These are phyloP conservation scores for Saccopteryx bilineata DNA, from an alignment of 2,113 vertebrate species.

Conservation along the genomic window DNA sequence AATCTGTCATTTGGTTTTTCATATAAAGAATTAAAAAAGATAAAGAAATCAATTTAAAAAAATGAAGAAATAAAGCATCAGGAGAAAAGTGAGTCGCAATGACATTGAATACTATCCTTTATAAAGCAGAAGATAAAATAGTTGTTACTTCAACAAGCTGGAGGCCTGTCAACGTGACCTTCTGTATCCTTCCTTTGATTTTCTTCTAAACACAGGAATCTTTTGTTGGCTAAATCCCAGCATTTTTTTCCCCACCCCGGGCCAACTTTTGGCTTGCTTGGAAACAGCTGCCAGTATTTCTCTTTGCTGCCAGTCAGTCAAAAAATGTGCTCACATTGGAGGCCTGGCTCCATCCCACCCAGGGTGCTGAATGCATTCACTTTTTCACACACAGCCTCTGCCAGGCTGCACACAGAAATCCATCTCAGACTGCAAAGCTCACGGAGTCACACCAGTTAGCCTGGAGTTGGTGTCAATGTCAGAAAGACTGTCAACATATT, in stretches of 20 bases:
- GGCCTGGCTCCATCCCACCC: slow-evolving; percentile 87
- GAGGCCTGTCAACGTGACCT: slow-evolving; percentile 77
- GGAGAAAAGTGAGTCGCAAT: slow-evolving; percentile 44
- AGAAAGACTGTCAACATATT: slow-evolving; percentile 76
- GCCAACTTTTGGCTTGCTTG: slow-evolving; percentile 77
- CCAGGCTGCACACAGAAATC: slow-evolving; percentile 74
- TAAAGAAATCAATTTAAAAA: background rate
- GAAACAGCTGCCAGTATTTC: slow-evolving; percentile 88
- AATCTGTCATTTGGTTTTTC: slow-evolving; percentile 26
- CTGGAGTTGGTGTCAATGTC: slow-evolving; percentile 46
- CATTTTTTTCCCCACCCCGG: slow-evolving; percentile 70
- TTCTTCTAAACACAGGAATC: slow-evolving; percentile 80
- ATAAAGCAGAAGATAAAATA: slow-evolving; percentile 74
- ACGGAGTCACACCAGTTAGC: slow-evolving; percentile 25
- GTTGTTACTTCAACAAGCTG: slow-evolving; percentile 68
- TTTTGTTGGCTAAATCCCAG: slow-evolving; percentile 84
- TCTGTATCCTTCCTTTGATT: slow-evolving; percentile 85
- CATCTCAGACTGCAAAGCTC: slow-evolving; percentile 69
- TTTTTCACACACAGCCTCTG: slow-evolving; percentile 82
- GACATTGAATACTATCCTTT: slow-evolving; percentile 67
- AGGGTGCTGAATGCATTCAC: slow-evolving; percentile 75
- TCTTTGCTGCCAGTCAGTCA: slow-evolving; percentile 86
- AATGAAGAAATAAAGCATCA: slow-evolving; percentile 55
- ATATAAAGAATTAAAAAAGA: background rate
- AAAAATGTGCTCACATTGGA: slow-evolving; percentile 78